Conservation (phyloP, 2,113 vertebrate genomes). For the Callospermophilus lateralis region DNA sequence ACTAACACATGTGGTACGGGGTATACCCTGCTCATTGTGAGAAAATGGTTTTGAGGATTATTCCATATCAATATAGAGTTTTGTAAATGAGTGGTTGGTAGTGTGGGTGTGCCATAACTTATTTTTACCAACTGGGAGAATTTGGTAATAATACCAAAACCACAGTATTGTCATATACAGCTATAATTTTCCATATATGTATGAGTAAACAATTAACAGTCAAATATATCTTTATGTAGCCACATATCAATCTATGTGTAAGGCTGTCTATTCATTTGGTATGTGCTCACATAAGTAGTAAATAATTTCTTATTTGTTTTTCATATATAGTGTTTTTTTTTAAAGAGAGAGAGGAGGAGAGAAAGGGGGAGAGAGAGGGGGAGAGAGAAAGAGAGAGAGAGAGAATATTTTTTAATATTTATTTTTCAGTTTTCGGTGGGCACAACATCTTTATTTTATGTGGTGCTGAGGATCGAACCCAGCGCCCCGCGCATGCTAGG, state of each 20-base stretch:
- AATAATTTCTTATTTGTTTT: conserved; percentile 33
- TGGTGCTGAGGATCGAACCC: too few relatives aligned
- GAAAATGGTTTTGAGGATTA: background rate
- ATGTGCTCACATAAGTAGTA: background rate
- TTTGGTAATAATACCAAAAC: background rate
- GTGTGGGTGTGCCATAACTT: background rate
- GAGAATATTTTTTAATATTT: too few relatives aligned
- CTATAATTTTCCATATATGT: background rate
- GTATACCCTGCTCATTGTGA: background rate
- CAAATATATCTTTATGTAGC: background rate
- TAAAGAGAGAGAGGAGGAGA: too few relatives aligned
- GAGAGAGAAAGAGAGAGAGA: too few relatives aligned
- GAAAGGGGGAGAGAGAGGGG: too few relatives aligned
- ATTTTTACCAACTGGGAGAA: background rate
- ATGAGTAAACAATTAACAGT: background rate
- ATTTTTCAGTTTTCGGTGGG: too few relatives aligned
- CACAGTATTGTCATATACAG: background rate
- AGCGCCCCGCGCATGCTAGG: too few relatives aligned
- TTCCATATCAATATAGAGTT: background rate
- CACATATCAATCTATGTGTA: background rate
- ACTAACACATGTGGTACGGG: too few relatives aligned
- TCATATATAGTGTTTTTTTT: background rate
- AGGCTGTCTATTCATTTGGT: background rate
- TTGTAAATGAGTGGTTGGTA: background rate
- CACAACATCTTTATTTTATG: too few relatives aligned